Percentiles rank a stretch among this genome's conserved stretches.
These are phyloP conservation scores for Clivina fossor DNA, from an alignment of 2,888 invertebrate genomes.

Conservation along the genomic window DNA sequence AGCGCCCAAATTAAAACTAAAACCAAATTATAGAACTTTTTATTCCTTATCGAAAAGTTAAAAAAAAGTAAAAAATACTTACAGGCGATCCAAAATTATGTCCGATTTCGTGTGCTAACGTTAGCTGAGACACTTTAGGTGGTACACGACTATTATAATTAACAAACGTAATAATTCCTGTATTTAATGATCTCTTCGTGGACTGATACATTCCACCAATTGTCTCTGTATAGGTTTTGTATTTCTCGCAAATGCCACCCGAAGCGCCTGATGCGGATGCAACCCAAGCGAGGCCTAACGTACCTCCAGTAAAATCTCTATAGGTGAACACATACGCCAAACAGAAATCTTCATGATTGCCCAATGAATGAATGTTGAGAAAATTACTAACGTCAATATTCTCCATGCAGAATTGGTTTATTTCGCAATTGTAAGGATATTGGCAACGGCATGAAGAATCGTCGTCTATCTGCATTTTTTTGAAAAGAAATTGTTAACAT, in stretches of 20 bases:
- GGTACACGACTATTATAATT: conserved; percentile 98
- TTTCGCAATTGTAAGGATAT: conserved; percentile 61
- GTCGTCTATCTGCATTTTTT: conserved; percentile 82
- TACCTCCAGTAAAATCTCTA: conserved; percentile 97
- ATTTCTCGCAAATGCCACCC: conserved; percentile 98
- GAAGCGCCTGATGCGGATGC: conserved; percentile 97
- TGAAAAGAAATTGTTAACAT: conserved; percentile 37
- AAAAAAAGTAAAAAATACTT: conserved; percentile 54
- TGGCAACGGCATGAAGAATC: conserved; percentile 72
- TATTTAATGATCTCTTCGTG: conserved; percentile 92
- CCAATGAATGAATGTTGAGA: conserved; percentile 93
- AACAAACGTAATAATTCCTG: conserved; percentile 97
- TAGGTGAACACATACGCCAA: conserved; percentile 99
- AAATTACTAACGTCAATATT: conserved; percentile 99
- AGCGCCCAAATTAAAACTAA: too few species aligned
- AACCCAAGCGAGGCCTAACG: conserved; percentile 98
- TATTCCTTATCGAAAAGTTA: too few species aligned
- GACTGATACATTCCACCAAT: conserved; percentile 92
- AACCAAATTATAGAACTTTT: too few species aligned
- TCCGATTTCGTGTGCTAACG: conserved; percentile 97
- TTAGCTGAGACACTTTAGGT: conserved; percentile 95
- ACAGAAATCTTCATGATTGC: conserved; percentile 98
- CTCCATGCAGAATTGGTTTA: conserved; percentile 89
- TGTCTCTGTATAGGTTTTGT: conserved; percentile 95
- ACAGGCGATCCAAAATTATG: conserved; percentile 99